A percentile compares a stretch with the other conserved stretches of the same genome.
These are phyloP conservation scores for Microcebus jonahi DNA, from an alignment of 2,113 vertebrate genomes.

Conservation along the genomic window DNA sequence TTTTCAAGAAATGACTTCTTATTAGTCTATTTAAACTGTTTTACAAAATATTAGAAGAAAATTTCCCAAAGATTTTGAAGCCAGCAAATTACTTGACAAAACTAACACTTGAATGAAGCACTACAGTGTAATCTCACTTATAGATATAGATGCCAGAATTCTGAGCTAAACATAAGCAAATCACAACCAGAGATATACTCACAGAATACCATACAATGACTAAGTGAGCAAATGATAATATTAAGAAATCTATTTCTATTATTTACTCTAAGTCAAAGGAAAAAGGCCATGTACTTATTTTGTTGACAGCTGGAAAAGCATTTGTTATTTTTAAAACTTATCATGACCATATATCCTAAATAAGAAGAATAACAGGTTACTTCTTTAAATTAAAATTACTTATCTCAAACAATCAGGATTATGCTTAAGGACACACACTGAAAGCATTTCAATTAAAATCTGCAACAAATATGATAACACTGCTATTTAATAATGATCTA, in stretches of 20 bases:
- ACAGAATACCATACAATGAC: not conserved
- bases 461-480: not conserved
- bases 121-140: not conserved
- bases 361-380: not conserved
- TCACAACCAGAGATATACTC: not conserved
- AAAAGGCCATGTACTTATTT: not conserved
- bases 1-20: not conserved
- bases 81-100: not conserved
- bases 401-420: not conserved
- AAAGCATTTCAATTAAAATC: not conserved
- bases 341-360: not conserved
- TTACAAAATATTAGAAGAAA: not conserved
- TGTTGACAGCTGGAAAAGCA: not conserved
- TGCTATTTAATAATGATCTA: not conserved
- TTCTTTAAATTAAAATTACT: not conserved
- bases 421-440: not conserved
- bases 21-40: not conserved
- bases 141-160: not conserved
- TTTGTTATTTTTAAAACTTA: not conserved
- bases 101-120: not conserved
- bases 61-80: not conserved
- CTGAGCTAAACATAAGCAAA: not conserved
- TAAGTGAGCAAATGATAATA: not conserved
- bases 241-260: not conserved
- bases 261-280: not conserved